Evolutionary conservation across 2,113 vertebrate species (phyloP), one percentile per base, ranked within the genome.

Genomic region (Coregonus clupeaformis): DNA sequence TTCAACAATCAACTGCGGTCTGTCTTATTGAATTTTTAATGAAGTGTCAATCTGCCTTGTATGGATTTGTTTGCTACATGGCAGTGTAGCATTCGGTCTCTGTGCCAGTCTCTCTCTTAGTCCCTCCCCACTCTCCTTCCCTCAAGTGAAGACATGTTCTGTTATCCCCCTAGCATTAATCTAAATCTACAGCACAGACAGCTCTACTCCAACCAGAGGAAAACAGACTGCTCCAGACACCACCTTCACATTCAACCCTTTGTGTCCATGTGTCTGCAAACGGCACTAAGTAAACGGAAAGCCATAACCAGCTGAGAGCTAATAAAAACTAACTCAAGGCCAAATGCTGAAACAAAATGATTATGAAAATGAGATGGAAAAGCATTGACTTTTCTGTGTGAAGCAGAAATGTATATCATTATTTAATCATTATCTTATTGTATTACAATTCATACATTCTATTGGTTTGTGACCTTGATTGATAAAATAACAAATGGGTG

Each of bases 331-430:
- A 14, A 82, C 22, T 68, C 60, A 0, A 29, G 73, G 74, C 63
- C 24, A 64, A 47, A 65, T 25, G 73, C 52, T 72, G 25, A 72
- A 47, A 32, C 4, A 14, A 22, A n/a, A 25, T 25, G 66, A 78
- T 2, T 30, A 73, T 78, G 86, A 81, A 86, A 86, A 76, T 80
- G 47, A 88, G 80, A 84, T 52, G 79, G 77, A 77, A 22, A 59
- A 82, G 47, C 14, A 64, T 73, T 18, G 2, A 12, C 75, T 75
- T 45, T 78, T 77, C 71, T 72, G 13, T 79, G 47, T 78, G 80
- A 52, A 73, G 76, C 49, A 74, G 24, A 71, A 2, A 59, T 45
- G 1, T 63, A 59, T 45, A 73, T 45, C 13, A 25, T 29, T 18
- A 18, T 57, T 25, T 45, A 9, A 42, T 9, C 12, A 22, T 20